phyloP scores from a whole-genome alignment of 2,888 invertebrate species.

The Epinotia ramella region DNA sequence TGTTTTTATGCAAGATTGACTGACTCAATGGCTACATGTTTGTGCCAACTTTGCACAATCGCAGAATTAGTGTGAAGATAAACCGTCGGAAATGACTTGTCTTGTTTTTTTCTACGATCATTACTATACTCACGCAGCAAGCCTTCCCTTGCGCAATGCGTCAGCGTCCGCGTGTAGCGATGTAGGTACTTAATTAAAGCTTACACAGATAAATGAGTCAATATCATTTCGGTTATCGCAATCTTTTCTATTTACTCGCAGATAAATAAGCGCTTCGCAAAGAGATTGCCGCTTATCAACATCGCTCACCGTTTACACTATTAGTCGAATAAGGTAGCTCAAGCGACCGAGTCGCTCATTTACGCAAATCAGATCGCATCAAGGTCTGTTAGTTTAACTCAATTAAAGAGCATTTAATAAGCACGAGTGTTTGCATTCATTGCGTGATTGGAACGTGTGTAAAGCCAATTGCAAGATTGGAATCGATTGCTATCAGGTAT shows the following conservation, averaged over 20 bases:
- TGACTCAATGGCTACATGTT: too few species aligned
- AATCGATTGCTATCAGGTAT: conserved; percentile 9
- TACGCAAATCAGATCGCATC: conserved; percentile 12
- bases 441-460: conserved; percentile 16
- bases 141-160: conserved; percentile 24
- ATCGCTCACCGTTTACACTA: conserved; percentile 11
- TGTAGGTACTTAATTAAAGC: neutral
- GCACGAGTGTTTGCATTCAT: conserved; percentile 23
- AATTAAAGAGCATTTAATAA: conserved; percentile 24
- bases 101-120: too few species aligned
- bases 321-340: conserved; percentile 2
- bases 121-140: neutral
- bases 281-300: conserved; percentile 15
- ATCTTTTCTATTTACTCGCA: conserved; percentile 21
- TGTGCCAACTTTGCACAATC: too few species aligned
- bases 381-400: conserved; percentile 20
- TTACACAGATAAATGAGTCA: conserved; percentile 16
- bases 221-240: conserved; percentile 11
- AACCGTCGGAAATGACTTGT: too few species aligned
- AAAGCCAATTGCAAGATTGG: conserved; percentile 21
- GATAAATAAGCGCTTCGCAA: conserved; percentile 25
- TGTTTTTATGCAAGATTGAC: too few species aligned
- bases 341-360: neutral
- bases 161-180: neutral
- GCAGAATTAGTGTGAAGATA: too few species aligned